Base-by-base conservation (phyloP, 92 coral and sea anemone species). In the Porites cylindrica region DNA sequence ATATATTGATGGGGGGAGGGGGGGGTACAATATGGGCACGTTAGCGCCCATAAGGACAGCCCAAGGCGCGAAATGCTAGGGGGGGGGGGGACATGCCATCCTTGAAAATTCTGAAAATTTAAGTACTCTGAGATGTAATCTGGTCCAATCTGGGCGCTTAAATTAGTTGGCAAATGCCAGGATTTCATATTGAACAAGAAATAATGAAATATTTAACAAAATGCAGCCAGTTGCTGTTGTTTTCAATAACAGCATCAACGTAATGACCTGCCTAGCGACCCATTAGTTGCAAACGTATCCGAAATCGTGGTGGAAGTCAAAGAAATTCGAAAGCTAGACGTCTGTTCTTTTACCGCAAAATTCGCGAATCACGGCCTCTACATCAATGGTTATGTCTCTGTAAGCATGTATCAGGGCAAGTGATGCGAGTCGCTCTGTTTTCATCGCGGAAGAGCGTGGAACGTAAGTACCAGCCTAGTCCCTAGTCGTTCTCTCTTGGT, bases 251-350 rank as follows among this genome's bases (percentile, higher is more conserved):
- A 38, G 43, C 43, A 38, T 2, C 43, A 38, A 38, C 43, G 43
- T 38, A 82, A 82, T 38, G 43, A 38, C 43, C 43, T 3, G 43
- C 2, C 43, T 38, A 38, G 43, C 4, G 61, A 56, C 61, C 10
- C 61, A 56, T 56, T 56, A 14, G 43, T 52, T 9, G 80, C 66
- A 76, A 51, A 18, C 21, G 52, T 76, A 76, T 76, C 81, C 52
- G 81, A 76, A 76, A 76, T 76, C 81, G 52, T 76, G 38, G 81
- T 86, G 86, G 90, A 86, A 86, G 86, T 86, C 86, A 86, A 86
- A 86, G 90, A 86, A 81, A 88, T 87, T 87, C 86, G 76, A 87
- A 80, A 87, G 91, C 81, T 87, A 80, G 86, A 58, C 86, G 86
- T 82, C 88, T 82, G 82, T 74, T 81, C 68, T 83, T 61, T 83